A percentile compares a stretch with the other conserved stretches of the same genome.
Evolutionary conservation across 2,113 vertebrate genomes (phyloP).

Genomic region (Carassius carassius): DNA sequence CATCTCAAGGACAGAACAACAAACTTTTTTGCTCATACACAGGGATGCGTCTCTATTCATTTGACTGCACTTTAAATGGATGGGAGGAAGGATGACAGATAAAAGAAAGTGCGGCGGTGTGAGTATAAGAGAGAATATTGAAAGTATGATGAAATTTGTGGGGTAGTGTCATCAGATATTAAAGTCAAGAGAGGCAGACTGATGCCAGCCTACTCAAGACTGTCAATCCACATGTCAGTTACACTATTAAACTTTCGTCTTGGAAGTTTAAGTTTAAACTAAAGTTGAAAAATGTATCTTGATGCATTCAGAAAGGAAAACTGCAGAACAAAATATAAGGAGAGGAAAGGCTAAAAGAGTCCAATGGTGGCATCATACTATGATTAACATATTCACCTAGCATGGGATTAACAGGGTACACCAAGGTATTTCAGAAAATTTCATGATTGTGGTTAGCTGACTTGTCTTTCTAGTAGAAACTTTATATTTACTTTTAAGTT

Average conservation of each 20-base stretch:
- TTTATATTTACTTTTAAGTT: neutral
- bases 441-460: neutral
- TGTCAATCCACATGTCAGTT: neutral
- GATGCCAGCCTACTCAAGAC: neutral
- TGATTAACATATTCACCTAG: neutral
- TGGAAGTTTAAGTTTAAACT: neutral
- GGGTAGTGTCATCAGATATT: constrained; percentile 9
- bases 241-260: neutral
- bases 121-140: constrained; percentile 10
- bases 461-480: neutral
- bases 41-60: neutral
- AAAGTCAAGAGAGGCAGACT: neutral
- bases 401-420: neutral
- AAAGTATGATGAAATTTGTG: constrained; percentile 18
- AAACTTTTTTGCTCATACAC: constrained; percentile 5
- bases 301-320: no score
- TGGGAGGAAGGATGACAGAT: constrained; percentile 1
- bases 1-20: constrained; percentile 18
- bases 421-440: neutral
- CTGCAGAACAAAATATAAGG: neutral
- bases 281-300: neutral
- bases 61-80: constrained; percentile 5
- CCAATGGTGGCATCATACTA: neutral
- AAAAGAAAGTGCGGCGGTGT: neutral
- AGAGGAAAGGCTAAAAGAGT: neutral